Evolutionary conservation across 2,113 vertebrate genomes (phyloP).

Genomic region (Pachycephala philippinensis): DNA sequence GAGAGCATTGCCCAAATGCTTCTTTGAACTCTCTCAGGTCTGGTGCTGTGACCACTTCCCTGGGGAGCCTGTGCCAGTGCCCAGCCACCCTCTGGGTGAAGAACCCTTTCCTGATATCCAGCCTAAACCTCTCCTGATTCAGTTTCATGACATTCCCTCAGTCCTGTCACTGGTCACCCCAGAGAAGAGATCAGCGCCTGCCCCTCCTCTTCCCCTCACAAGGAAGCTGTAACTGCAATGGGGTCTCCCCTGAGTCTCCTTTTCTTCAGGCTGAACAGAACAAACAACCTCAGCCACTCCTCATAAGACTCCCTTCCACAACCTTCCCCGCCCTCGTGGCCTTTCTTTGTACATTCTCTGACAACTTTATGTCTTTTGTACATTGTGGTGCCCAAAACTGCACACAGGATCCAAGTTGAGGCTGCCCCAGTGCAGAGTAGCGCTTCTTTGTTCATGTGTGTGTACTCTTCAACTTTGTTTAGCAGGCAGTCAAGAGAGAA

Average conservation of each 20-base stretch:
- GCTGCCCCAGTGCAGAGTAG: neutral
- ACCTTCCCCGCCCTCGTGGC: neutral
- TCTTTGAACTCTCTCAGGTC: neutral
- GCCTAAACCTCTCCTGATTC: neutral
- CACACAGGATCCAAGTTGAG: neutral
- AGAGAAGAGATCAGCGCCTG: neutral
- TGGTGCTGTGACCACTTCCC: neutral
- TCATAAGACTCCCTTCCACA: neutral
- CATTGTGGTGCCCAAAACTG: neutral
- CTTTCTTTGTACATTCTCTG: neutral
- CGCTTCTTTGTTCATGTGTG: neutral
- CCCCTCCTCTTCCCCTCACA: neutral
- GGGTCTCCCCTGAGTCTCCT: neutral
- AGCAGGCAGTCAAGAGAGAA: neutral
- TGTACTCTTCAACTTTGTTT: neutral
- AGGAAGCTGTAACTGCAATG: neutral
- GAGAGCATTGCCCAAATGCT: accelerated
- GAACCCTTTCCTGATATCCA: neutral
- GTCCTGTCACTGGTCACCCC: neutral
- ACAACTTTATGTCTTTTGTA: accelerated
- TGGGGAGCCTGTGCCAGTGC: neutral
- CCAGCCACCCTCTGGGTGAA: accelerated
- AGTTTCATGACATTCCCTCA: accelerated
- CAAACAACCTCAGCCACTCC: neutral
- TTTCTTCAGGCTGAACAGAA: neutral